Percentiles rank a stretch among this genome's conserved stretches.
Conservation (phyloP, 2,797 vertebrate genomes). For the Carcharodon carcharias region DNA sequence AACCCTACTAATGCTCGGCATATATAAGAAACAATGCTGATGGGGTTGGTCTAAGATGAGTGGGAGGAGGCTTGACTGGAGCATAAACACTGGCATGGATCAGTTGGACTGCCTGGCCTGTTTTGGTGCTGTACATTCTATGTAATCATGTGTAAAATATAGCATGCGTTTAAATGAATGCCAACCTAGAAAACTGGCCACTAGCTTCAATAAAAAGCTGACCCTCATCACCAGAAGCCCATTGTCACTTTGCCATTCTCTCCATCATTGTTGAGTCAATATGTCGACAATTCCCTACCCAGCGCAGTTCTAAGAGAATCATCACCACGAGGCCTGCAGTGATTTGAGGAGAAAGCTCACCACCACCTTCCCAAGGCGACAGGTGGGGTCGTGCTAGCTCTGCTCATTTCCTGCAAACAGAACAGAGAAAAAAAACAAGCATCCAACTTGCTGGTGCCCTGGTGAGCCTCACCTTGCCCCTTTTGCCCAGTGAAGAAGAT, state of each 20-base stretch:
- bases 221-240: not conserved
- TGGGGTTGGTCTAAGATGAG: not conserved
- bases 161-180: not conserved
- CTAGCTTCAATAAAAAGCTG: not conserved
- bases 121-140: not conserved
- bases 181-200: not conserved
- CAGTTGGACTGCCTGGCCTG: not conserved
- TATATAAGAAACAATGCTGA: not conserved
- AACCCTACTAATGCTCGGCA: too few relatives aligned
- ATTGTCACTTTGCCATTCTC: not conserved
- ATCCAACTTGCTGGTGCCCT: not conserved
- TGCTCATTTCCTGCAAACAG: not conserved
- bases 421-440: not conserved
- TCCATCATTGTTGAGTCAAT: not conserved
- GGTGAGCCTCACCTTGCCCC: conserved; percentile 65
- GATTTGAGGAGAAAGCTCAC: not conserved
- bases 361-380: not conserved
- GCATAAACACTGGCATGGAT: not conserved
- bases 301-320: not conserved
- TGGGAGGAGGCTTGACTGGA: not conserved
- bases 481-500: conserved; percentile 80
- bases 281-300: not conserved
- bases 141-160: not conserved
- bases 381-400: too few relatives aligned
- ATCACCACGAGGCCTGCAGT: not conserved